These are phyloP conservation scores for Okapia johnstoni DNA, from an alignment of 2,113 vertebrate genomes.

Conservation along the genomic window DNA sequence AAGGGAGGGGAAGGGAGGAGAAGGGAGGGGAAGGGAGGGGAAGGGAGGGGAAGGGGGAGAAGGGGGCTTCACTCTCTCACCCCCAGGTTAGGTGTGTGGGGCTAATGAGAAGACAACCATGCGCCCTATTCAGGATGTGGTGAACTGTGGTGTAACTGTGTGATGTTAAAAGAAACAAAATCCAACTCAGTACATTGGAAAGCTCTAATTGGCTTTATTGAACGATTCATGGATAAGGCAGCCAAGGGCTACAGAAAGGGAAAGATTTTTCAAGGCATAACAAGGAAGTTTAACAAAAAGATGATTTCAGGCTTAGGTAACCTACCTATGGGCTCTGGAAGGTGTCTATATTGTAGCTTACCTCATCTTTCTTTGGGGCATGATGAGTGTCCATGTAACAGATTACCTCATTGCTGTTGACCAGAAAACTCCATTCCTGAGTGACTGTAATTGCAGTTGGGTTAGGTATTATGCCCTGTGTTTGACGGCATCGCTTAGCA, in stretches of 20 bases:
- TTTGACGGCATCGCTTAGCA: background rate
- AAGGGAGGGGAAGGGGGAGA: background rate
- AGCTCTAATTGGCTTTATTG: background rate
- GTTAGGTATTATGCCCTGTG: background rate
- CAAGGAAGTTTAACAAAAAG: background rate
- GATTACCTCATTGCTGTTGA: background rate
- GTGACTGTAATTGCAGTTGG: background rate
- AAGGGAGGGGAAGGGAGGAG: too few relatives aligned
- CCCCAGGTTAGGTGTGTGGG: background rate
- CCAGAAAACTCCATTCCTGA: background rate
- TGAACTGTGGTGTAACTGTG: background rate
- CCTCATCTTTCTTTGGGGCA: background rate
- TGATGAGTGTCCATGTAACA: background rate
- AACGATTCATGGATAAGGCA: background rate
- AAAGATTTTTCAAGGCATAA: background rate
- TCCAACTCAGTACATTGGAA: background rate
- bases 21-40: too few relatives aligned
- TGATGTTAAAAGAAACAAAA: background rate
- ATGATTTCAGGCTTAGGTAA: background rate
- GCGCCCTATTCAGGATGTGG: background rate
- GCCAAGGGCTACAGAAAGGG: background rate
- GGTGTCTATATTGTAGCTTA: background rate
- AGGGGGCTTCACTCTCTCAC: background rate
- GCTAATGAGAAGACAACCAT: background rate
- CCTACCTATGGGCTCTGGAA: background rate